A percentile compares a stretch with the other conserved stretches of the same genome.
These are phyloP conservation scores for Cantharis nigra DNA, from an alignment of 2,888 invertebrate genomes.

Conservation along the genomic window DNA sequence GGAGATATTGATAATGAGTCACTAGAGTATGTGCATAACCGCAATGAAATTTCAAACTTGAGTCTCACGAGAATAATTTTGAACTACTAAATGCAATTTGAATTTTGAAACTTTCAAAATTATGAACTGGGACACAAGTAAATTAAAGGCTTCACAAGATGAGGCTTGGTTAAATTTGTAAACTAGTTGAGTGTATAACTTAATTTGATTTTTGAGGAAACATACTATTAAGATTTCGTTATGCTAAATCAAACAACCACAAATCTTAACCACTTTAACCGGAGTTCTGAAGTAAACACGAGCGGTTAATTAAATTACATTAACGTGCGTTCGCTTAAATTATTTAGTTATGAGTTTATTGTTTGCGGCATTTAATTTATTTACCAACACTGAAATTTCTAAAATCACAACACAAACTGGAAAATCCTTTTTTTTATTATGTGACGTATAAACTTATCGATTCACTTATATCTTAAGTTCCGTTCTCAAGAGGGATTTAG, in stretches of 20 bases:
- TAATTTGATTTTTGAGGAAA: background rate
- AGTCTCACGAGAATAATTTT: background rate
- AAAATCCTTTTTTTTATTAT: background rate
- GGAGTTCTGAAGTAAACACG: background rate
- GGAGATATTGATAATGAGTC: slow-evolving; percentile 3
- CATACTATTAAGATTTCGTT: background rate
- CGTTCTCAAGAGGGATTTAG: background rate
- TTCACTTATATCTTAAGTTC: background rate
- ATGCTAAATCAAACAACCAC: background rate
- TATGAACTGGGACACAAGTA: background rate
- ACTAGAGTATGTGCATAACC: background rate
- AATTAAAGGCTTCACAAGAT: background rate
- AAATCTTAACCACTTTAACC: background rate
- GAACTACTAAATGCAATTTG: background rate
- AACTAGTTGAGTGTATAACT: background rate
- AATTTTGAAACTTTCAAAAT: background rate
- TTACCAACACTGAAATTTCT: background rate
- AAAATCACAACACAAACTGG: background rate
- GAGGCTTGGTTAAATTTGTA: background rate
- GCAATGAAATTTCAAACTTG: background rate
- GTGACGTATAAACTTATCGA: background rate
- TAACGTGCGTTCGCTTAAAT: background rate
- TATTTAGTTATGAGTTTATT: background rate
- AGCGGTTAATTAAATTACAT: background rate
- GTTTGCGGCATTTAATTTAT: background rate